Evolutionary conservation across 2,113 vertebrate species (phyloP), one percentile per base, ranked within the genome.

Genomic region (Lutjanus erythropterus): DNA sequence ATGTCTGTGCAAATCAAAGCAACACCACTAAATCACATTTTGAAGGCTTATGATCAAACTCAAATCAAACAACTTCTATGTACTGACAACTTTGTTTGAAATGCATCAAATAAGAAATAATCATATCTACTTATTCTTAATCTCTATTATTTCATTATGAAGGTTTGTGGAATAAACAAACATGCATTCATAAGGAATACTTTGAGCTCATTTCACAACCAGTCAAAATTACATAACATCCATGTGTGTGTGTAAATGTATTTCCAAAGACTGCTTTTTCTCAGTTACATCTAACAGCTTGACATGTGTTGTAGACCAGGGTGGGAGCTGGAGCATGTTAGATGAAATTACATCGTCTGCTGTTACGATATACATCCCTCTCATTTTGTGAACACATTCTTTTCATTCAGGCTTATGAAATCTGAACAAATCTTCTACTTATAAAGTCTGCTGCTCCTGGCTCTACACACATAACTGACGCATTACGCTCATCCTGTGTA

Each of bases 371-470:
- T 56, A 27, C 44, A 41, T 46, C 37, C 50, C 18, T n/a, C 31
- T 42, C 46, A 60, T 41, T 33, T 35, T 56, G 49, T 35, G 61
- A 56, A 42, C 39, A 35, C 12, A 25, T 39, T 71, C 33, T 83
- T 80, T 33, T 77, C 37, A 67, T 81, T 76, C 81, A 61, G 23
- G n/a, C 59, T 56, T 21, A 27, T 55, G 65, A 72, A 60, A 65
- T 60, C 46, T 23, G 79, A 61, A 84, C 77, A 78, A 59, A 75
- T 65, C 65, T 27, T 52, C 80, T 33, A 27, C 66, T 76, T 71
- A 27, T 71, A 50, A 49, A 41, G 27, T 64, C 11, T 50, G 66
- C 31, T 29, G 85, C 71, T 75, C 18, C 42, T 71, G 64, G 72
- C 72, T 81, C 19, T 18, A n/a, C 66, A 80, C 35, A 37, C 75